Evolutionary conservation across 2,888 invertebrate genomes (phyloP), one percentile per base, ranked within the genome.

Genomic region (Ferrisia virgata): DNA sequence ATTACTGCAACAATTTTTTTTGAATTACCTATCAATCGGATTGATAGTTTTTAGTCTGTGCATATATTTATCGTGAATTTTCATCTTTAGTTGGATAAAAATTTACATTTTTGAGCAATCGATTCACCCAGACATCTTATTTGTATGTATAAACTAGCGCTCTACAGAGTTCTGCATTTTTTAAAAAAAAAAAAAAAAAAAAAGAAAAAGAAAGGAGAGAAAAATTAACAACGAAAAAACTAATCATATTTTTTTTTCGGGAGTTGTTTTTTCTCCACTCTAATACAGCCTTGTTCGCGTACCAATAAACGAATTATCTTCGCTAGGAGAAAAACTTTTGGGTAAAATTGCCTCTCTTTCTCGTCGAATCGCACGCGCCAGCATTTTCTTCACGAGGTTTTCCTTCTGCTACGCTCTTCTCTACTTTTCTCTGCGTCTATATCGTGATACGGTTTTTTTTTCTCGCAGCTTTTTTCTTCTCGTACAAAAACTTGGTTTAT

Each of bases 161-260:
- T 64, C 64, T 64, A 11, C 39, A 15, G 64, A 28, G 64, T 15
- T 64, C 28, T 53, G 18, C 22, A 18, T 53, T 8, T 53, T 53
- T 22, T 3, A 6, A 53, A 53, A 36, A 36, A 36, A 6, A 8
- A 36, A 36, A 36, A 4, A 18, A 15, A 28, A 13, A 5, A 15
- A 64, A 28, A 39, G 11, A 5, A 5, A 11, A 64, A 64, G 18
- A 64, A 13, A 2, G 36, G 2, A n/a, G 72, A 36, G 18, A 36
- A 36, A 36, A 76, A 76, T 76, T 76, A 76, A 76, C 72, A 76
- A 76, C 33, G 33, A 76, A 76, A 76, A 76, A 76, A 76, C 31
- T 76, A 76, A 76, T 76, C 72, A 36, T 76, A 76, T 33, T 76
- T 72, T 76, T n/a, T n/a, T 64, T 64, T 64, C 28, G 64, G 64